phyloP scores from a whole-genome alignment of 1,140 invertebrate species.

The Drosophila navojoa region DNA sequence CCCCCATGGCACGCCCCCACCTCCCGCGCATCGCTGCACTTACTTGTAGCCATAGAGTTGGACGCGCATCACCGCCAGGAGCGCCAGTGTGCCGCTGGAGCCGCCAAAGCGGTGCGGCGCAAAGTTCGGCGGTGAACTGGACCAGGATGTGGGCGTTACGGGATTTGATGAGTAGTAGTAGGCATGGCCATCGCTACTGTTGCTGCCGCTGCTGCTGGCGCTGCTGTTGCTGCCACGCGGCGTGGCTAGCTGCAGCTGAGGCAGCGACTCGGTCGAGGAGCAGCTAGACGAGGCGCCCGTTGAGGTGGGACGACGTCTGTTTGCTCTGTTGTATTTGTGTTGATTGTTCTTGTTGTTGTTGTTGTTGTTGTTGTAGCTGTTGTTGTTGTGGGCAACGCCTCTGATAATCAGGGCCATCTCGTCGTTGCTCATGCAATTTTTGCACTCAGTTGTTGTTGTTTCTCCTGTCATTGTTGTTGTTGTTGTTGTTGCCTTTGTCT shows the following conservation, averaged over 20 bases:
- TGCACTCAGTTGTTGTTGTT: constrained; percentile 28
- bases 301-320: constrained; percentile 26
- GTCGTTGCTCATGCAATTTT: constrained; percentile 70
- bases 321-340: not conserved
- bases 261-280: constrained; percentile 66
- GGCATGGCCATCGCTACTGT: constrained; percentile 1
- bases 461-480: not conserved
- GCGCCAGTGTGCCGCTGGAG: constrained; percentile 50
- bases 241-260: constrained; percentile 36
- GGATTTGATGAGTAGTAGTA: constrained; percentile 50
- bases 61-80: constrained; percentile 57
- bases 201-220: constrained; percentile 2
- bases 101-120: constrained; percentile 40
- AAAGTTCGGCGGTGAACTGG: constrained; percentile 63
- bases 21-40: constrained; percentile 23
- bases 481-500: constrained; percentile 41
- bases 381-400: constrained; percentile 44
- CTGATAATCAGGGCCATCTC: constrained; percentile 72
- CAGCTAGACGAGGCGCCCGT: constrained; percentile 37
- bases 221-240: constrained; percentile 26
- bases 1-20: not conserved
- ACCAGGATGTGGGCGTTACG: constrained; percentile 69
- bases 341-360: constrained; percentile 19
- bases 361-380: constrained; percentile 15
- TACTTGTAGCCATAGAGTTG: constrained; percentile 66